Evolutionary conservation across 2,113 vertebrate species (phyloP).

Genomic region (Emydura subglobosa): DNA sequence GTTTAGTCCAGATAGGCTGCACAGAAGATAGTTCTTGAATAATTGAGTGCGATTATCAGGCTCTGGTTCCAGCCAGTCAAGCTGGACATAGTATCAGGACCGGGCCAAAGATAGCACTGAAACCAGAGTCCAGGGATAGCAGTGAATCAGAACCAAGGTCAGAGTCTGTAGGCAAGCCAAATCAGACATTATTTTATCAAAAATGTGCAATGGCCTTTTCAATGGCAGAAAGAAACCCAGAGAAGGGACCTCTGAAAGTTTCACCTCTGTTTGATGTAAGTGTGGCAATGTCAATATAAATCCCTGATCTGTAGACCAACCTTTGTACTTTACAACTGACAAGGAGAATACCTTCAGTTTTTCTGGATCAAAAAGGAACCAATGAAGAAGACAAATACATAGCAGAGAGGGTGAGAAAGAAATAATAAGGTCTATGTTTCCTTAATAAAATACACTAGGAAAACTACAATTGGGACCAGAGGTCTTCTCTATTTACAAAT

Average conservation of each 20-base stretch:
- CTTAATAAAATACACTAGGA: neutral
- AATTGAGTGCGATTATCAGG: neutral
- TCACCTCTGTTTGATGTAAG: neutral
- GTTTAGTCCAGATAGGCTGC: neutral
- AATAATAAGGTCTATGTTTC: slow-evolving; percentile 52
- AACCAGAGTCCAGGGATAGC: neutral
- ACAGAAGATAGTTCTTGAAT: neutral
- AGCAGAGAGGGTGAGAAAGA: neutral
- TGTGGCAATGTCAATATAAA: neutral
- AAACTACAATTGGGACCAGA: neutral
- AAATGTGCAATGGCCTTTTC: neutral
- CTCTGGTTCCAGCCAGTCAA: neutral
- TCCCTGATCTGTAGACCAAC: neutral
- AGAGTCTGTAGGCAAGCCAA: neutral
- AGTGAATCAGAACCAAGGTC: neutral
- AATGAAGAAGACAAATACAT: slow-evolving; percentile 2
- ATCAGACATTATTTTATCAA: neutral
- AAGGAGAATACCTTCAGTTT: neutral
- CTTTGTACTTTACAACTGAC: neutral
- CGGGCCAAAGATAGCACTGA: neutral
- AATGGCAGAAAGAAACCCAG: neutral
- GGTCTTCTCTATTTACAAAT: slow-evolving; percentile 50
- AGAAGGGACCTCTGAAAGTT: neutral
- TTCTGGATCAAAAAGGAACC: slow-evolving; percentile 41
- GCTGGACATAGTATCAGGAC: neutral